Evolutionary conservation across 2,888 invertebrate species (phyloP).

Genomic region (Himalopsyche tibetana): DNA sequence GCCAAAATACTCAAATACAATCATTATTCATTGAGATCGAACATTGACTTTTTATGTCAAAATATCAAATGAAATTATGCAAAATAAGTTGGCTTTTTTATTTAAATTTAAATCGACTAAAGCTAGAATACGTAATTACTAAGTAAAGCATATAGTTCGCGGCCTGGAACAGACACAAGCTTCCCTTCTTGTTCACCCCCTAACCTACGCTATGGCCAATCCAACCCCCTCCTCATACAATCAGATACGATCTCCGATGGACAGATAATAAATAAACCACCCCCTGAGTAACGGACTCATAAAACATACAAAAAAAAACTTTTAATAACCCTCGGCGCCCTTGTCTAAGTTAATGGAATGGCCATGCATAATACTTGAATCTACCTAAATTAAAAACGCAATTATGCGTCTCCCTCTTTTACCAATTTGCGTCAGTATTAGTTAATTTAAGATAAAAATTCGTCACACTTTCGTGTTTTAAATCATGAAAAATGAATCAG

Average conservation of each 20-base stretch:
- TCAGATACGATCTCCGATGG: conserved; percentile 61
- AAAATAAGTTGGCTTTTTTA: too few relatives aligned
- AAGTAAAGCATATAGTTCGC: background rate
- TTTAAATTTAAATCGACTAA: background rate
- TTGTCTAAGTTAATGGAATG: conserved; percentile 49
- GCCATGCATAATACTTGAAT: conserved; percentile 41
- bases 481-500: too few relatives aligned
- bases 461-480: too few relatives aligned
- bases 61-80: too few relatives aligned
- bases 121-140: background rate
- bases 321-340: conserved; percentile 55
- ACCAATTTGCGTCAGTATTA: background rate
- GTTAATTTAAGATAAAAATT: background rate
- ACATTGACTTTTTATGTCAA: too few relatives aligned
- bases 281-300: conserved; percentile 53
- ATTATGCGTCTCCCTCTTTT: background rate
- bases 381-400: conserved; percentile 51
- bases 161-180: background rate
- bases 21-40: too few relatives aligned
- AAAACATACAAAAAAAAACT: conserved; percentile 57
- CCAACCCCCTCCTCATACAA: conserved; percentile 7
- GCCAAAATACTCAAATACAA: too few relatives aligned
- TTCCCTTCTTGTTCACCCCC: conserved; percentile 26
- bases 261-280: conserved; percentile 59
- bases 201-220: background rate